Base-by-base conservation (phyloP, 2,797 vertebrate genomes). In the Tympanoctomys barrerae region DNA sequence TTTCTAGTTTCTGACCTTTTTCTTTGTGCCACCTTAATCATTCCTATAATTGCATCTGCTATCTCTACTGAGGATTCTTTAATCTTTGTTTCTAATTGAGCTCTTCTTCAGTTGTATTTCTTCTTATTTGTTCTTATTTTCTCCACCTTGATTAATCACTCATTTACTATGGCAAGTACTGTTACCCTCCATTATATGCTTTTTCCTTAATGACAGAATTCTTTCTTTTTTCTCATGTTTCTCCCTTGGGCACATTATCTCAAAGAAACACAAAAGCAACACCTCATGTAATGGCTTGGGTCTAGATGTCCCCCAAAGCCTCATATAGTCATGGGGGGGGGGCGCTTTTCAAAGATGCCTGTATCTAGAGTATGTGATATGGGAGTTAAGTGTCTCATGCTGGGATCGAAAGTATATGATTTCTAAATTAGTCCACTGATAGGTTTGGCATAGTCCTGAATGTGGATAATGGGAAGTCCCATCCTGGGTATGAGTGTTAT, bases 81-180 rank as follows among this genome's bases (percentile, higher is more conserved):
- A 57, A 57, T 82, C 64, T 92, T 8, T 31, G 13, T 95, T 57
- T 82, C 31, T 70, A 24, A 68, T 70, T 16, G 49, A 64, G 42
- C 46, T 87, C 68, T 26, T 4, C 82, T 77, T 87, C 10, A 71
- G 8, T 39, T 39, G 66, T 22, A 22, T 90, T 77, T 73, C 52
- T 78, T 26, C 52, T 78, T 26, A 26, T 62, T 61, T 93, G 24
- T 93, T 96, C 52, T 77, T 81, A 54, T 77, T 19, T 87, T 95
- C 57, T 90, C 31, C 75, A 6, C 91, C n/a, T 89, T 79, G 28
- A 42, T 78, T 66, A 80, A 61, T 82, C 68, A 42, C 12, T 77
- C 24, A 80, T 64, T 87, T 93, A 81, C 22, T 79, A 70, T 16
- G 77, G 22, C 33, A 87, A 73, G 42, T 77, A 73, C 36, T 75